Evolutionary conservation across 1,140 invertebrate species (phyloP), one percentile per base, ranked within the genome.

Genomic region (Ceratosolen solmsi): DNA sequence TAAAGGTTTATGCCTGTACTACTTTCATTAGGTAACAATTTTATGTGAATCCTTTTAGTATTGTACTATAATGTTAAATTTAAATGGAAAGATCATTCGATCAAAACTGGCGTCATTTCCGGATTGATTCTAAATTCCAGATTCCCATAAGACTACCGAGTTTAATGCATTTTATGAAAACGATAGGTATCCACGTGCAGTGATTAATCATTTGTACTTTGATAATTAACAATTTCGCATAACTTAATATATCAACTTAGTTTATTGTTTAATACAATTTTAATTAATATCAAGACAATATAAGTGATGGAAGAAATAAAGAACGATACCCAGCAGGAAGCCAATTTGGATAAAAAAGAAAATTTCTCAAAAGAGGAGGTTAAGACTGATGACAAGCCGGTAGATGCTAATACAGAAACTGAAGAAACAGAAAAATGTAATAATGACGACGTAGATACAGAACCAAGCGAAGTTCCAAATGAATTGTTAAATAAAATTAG

Each of bases 401-500:
- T 46, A 49, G 41, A 73, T 17, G 25, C n/a, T 25, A 56, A 27
- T 56, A 41, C 63, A 8, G 38, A 79, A 1, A 68, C 46, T 25
- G 63, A 80, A 56, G 33, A 65, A 72, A 79, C 65, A 58, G 51
- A 71, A 41, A 41, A 49, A 38, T 20, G 54, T 1, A 78, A 20
- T 54, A 33, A 11, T 0, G 41, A 51, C 27, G 8, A 22, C 15
- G 71, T 71, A 73, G 71, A 46, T 33, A 46, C 71, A 20, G 58
- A 85, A 60, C 17, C 30, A 1, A 68, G 78, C 13, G 86, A 89
- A 84, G 78, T 80, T 0, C 79, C 86, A 0, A 65, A 56, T 11
- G 86, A 88, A 75, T 80, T 90, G 5, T 82, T 89, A 30, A 79
- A 84, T n/a, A 87, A 87, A 82, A 89, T 91, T n/a, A 88, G 84